phyloP scores from a whole-genome alignment of 2,888 invertebrate genomes.

The Tortricodes alternella region DNA sequence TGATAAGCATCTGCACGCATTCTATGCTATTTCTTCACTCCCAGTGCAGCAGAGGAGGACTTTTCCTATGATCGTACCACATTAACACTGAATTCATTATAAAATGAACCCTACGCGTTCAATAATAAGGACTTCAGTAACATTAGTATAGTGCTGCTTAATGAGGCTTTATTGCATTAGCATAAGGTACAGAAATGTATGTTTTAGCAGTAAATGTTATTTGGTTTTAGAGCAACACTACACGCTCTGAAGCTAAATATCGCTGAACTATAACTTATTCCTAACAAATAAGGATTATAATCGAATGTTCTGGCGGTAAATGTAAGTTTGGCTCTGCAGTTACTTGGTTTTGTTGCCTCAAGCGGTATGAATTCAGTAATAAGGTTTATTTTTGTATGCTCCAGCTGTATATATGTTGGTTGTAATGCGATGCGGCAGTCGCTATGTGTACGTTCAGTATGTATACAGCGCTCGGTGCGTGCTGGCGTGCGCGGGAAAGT shows the following conservation, averaged over 20 bases:
- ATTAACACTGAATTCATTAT: too few species aligned
- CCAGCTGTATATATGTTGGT: neutral
- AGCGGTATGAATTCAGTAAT: neutral
- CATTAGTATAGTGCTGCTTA: neutral
- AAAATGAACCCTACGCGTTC: neutral
- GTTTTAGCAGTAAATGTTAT: neutral
- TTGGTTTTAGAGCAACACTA: neutral
- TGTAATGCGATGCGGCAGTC: constrained; percentile 18
- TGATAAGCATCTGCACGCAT: too few species aligned
- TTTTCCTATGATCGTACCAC: too few species aligned
- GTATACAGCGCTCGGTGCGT: constrained; percentile 14
- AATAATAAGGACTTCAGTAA: neutral
- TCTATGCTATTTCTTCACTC: too few species aligned
- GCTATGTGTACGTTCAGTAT: constrained; percentile 13
- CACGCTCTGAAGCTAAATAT: neutral
- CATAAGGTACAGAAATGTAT: neutral
- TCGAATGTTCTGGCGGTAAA: neutral
- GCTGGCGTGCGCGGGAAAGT: constrained; percentile 4
- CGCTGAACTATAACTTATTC: neutral
- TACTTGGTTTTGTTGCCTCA: neutral
- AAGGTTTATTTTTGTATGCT: neutral
- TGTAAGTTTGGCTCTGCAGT: neutral
- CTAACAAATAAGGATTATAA: neutral
- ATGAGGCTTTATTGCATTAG: neutral
- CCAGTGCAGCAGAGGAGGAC: too few species aligned